These are phyloP conservation scores for Magallana nippona DNA, from an alignment of 2,888 invertebrate species.

Conservation along the genomic window DNA sequence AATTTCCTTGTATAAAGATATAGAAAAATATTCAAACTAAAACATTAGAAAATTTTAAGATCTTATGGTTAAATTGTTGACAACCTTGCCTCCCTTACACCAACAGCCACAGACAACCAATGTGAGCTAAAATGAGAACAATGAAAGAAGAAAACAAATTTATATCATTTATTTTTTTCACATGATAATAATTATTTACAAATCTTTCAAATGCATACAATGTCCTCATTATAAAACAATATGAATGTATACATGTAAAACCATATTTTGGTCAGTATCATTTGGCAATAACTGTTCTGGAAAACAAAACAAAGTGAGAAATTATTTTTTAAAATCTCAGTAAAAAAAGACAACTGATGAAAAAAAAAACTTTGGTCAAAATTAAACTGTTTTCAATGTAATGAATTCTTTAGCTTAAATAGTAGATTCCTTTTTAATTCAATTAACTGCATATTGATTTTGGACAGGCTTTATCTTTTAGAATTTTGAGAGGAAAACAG, in stretches of 20 bases:
- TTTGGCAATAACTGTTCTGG: constrained; percentile 11
- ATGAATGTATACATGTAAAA: neutral
- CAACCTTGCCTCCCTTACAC: no score
- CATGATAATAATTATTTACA: constrained; percentile 35
- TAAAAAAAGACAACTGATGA: neutral
- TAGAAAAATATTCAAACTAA: no score
- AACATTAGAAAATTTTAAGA: no score
- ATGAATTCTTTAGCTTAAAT: neutral
- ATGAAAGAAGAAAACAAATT: neutral
- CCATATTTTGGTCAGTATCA: neutral
- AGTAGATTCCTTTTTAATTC: no score
- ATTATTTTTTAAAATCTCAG: neutral
- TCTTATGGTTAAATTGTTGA: no score
- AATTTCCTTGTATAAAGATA: no score
- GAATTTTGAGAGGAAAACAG: no score
- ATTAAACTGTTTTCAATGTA: neutral
- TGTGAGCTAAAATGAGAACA: neutral
- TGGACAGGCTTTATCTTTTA: no score
- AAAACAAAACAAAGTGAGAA: neutral
- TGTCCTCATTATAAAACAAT: neutral
- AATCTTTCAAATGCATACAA: constrained; percentile 10
- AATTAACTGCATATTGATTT: no score
- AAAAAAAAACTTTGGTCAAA: neutral
- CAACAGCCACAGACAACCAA: no score
- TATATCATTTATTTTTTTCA: constrained; percentile 33